Base-by-base conservation (phyloP, 2,113 vertebrate genomes). In the Chroicocephalus ridibundus region DNA sequence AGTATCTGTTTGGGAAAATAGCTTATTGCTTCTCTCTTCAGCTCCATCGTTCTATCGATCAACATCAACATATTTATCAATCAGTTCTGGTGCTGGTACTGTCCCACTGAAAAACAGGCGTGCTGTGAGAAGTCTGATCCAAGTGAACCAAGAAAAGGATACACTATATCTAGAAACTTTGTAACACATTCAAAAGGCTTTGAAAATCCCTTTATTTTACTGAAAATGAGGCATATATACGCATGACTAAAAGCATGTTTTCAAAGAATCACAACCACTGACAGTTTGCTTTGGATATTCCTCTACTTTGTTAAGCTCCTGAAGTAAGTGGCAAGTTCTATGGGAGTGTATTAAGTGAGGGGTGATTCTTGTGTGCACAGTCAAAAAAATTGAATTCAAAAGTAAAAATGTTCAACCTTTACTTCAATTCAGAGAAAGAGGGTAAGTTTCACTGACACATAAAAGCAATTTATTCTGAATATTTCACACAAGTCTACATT, bases 101-200 rank as follows among this genome's bases (percentile, higher is more conserved):
- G 13, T 36, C 31, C 15, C 29, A 69, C 9, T 12, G 36, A 82
- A 68, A 29, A 55, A 54, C 6, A 55, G 12, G 6, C 6, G 24
- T 47, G 34, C 15, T 27, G 8, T 66, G 8, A 72, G 7, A 85
- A 64, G 11, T 18, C 17, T 64, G 15, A 75, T 71, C 11, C 22
- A 87, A 86, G 7, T 15, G 32, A 93, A n/a, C 10, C 10, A 71
- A 62, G 19, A 66, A 31, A 55, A 90, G 7, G 12, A 70, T 34
- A 66, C 1, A 5, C 2, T 52, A 0, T 32, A 13, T 44, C 21
- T 47, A 38, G 31, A 86, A 81, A 49, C 3, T 11, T 10, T 0
- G 0, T 14, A 71, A 66, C 49, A 26, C 14, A 47, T 93, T 66
- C 34, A 58, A 61, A 86, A 81, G 15, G 0, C 4, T 71, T 84